Evolutionary conservation across 2,113 vertebrate species (phyloP).

Genomic region (Notothenia coriiceps): DNA sequence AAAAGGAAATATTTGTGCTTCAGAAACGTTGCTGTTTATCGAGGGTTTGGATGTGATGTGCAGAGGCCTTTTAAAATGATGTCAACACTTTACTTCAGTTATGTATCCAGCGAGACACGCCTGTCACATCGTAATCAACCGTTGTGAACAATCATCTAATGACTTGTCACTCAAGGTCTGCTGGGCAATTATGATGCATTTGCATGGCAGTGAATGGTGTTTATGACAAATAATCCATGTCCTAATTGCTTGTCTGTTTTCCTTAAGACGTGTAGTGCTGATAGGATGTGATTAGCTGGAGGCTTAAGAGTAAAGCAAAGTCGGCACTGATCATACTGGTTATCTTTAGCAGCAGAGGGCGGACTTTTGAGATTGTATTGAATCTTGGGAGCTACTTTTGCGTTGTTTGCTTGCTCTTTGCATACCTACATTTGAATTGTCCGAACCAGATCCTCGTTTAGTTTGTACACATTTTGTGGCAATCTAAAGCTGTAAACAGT

Average conservation of each 20-base stretch:
- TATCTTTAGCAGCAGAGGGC: constrained; percentile 39
- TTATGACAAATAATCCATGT: constrained; percentile 84
- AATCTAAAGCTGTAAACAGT: too few relatives aligned
- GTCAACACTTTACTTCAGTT: constrained; percentile 78
- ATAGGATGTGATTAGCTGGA: constrained; percentile 81
- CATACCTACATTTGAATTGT: too few relatives aligned
- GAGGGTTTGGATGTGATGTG: constrained; percentile 41
- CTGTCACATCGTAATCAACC: constrained; percentile 85
- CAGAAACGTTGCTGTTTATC: constrained; percentile 3
- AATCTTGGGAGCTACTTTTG: neutral
- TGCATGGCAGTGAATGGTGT: constrained; percentile 83
- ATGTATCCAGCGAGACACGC: constrained; percentile 78
- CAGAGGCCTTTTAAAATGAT: constrained; percentile 64
- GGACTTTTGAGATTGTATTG: constrained; percentile 9
- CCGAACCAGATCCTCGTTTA: neutral
- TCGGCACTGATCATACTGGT: constrained; percentile 48
- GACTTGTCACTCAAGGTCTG: constrained; percentile 87
- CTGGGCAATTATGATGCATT: constrained; percentile 87
- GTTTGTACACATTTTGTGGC: neutral
- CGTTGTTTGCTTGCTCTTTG: neutral
- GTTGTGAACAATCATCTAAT: constrained; percentile 86
- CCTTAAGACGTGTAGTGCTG: constrained; percentile 73
- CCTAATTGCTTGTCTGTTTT: constrained; percentile 86
- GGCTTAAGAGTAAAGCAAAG: constrained; percentile 48
- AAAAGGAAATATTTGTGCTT: neutral